These are phyloP conservation scores for Morphnarchus princeps DNA, from an alignment of 2,113 vertebrate genomes.

Conservation along the genomic window DNA sequence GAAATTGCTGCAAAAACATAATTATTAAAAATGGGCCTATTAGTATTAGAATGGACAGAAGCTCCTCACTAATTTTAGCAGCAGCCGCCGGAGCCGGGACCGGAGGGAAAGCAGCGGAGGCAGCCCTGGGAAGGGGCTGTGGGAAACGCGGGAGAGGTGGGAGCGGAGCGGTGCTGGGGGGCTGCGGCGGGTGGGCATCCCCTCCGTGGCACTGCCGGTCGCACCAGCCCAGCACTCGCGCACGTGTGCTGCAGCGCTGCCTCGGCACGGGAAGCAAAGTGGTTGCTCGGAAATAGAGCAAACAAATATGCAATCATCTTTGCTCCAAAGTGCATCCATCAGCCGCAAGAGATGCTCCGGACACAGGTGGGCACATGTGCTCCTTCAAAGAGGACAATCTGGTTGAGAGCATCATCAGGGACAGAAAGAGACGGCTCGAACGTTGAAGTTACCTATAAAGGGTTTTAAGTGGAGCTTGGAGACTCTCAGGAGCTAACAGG, in stretches of 20 bases:
- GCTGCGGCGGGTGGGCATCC: fast-evolving
- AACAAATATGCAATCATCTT: not conserved
- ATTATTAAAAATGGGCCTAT: conserved; percentile 72
- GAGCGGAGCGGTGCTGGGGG: not conserved
- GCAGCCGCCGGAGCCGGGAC: not conserved
- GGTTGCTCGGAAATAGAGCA: not conserved
- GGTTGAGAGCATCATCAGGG: not conserved
- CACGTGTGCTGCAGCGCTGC: fast-evolving
- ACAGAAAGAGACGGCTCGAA: fast-evolving
- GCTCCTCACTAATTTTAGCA: conserved; percentile 55
- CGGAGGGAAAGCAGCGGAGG: not conserved
- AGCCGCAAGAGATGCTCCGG: fast-evolving
- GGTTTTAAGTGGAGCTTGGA: not conserved
- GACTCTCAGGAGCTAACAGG: not conserved
- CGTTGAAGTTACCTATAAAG: fast-evolving
- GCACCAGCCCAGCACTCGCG: not conserved
- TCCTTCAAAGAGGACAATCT: fast-evolving
- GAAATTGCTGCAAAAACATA: conserved; percentile 72
- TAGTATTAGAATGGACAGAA: conserved; percentile 66
- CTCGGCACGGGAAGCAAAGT: fast-evolving
- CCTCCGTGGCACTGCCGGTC: fast-evolving
- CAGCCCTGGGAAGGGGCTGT: not conserved
- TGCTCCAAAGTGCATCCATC: not conserved
- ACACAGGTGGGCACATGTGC: fast-evolving
- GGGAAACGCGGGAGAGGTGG: not conserved